These are phyloP conservation scores for Branchipolynoe longqiensis DNA, from an alignment of 2,888 invertebrate species.

Conservation along the genomic window DNA sequence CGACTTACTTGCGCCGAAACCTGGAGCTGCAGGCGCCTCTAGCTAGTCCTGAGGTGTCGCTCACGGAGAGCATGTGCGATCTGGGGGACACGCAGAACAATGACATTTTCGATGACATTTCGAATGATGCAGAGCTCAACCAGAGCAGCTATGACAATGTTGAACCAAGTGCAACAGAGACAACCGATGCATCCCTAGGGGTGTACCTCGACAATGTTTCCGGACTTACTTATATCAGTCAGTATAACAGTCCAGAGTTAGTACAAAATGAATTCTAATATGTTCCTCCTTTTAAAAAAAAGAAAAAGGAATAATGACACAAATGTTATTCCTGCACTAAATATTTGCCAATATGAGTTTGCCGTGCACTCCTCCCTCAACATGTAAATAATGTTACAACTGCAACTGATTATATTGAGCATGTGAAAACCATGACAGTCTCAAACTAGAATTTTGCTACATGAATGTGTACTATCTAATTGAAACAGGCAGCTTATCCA, in stretches of 20 bases:
- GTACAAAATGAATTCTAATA: not conserved
- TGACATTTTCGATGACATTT: not conserved
- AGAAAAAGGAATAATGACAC: no score
- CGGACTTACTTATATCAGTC: conserved; percentile 19
- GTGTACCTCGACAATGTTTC: conserved; percentile 22
- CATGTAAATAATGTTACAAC: no score
- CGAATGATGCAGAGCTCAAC: not conserved
- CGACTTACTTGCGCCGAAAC: no score
- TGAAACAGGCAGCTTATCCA: no score
- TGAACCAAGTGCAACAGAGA: not conserved
- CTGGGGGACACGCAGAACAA: not conserved
- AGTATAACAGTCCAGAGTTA: not conserved
- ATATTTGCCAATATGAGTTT: no score
- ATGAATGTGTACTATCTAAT: no score
- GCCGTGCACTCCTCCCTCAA: no score
- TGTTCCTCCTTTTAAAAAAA: no score
- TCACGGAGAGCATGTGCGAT: conserved; percentile 25
- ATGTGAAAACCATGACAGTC: no score
- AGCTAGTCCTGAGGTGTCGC: conserved; percentile 15
- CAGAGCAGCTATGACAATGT: conserved; percentile 46
- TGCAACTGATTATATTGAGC: no score
- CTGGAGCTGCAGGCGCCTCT: not conserved
- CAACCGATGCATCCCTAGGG: not conserved
- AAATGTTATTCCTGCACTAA: no score
- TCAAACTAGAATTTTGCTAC: no score